Percentiles rank a stretch among this genome's conserved stretches.
These are phyloP conservation scores for Oscheius myriophilus DNA, from an alignment of 2,888 invertebrate genomes.

Conservation along the genomic window DNA sequence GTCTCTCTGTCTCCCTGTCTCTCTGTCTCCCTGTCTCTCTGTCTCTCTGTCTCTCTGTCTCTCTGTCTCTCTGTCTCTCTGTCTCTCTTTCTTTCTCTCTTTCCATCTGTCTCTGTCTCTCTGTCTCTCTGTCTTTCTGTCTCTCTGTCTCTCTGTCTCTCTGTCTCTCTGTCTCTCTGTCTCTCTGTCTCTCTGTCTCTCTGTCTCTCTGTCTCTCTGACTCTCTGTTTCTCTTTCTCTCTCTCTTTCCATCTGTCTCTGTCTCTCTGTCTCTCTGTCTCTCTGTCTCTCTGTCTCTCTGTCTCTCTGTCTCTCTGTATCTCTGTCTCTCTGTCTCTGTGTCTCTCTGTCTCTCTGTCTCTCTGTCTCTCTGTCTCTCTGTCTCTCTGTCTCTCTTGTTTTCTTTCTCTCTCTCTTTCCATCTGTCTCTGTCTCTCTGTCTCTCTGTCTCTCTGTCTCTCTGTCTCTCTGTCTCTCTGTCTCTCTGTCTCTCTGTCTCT, in stretches of 20 bases:
- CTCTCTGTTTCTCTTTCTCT: too few relatives aligned
- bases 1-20: not conserved
- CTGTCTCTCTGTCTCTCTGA: not conserved
- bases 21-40: too few relatives aligned
- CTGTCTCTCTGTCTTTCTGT: not conserved
- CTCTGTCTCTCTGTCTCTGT: not conserved
- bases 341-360: constrained; percentile 12
- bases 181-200: not conserved
- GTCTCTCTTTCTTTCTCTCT: not conserved
- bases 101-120: not conserved
- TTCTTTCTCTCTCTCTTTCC: not conserved
- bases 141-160: not conserved
- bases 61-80: not conserved
- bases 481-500: not conserved
- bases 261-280: not conserved
- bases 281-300: not conserved
- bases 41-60: not conserved
- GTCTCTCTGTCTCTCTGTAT: not conserved
- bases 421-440: not conserved
- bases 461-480: not conserved
- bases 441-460: not conserved
- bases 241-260: too few relatives aligned
- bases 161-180: not conserved
- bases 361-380: not conserved
- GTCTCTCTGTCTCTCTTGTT: not conserved